Evolutionary conservation across 1,140 invertebrate species (phyloP).

Genomic region (Orchestia grillus): DNA sequence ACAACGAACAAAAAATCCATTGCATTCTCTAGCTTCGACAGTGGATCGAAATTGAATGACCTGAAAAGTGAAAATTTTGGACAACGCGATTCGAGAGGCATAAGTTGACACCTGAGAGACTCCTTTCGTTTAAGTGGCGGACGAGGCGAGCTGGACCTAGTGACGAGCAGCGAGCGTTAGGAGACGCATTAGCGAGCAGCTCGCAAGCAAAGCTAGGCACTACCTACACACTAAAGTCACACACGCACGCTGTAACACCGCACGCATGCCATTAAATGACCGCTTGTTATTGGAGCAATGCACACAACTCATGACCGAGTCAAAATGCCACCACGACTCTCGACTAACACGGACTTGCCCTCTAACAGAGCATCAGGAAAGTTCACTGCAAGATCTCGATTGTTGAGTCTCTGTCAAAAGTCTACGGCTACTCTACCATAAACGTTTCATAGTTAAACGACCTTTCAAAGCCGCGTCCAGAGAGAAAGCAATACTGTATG

Average conservation of each 20-base stretch:
- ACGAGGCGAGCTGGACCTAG: not conserved
- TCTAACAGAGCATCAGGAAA: not conserved
- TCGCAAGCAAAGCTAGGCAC: constrained; percentile 37
- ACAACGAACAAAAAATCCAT: not conserved
- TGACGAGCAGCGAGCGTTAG: not conserved
- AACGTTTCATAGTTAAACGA: not conserved
- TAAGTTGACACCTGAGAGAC: constrained; percentile 23
- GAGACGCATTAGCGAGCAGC: not conserved
- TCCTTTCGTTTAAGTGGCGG: constrained; percentile 38
- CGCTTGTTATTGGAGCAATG: not conserved
- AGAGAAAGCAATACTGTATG: not conserved
- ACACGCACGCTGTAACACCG: not conserved
- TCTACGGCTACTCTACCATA: not conserved
- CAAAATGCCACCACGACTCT: not conserved
- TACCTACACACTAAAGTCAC: constrained; percentile 13
- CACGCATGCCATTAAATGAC: not conserved
- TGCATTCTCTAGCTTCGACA: not conserved
- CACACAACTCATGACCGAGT: not conserved
- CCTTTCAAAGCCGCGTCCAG: not conserved
- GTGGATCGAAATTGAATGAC: not conserved
- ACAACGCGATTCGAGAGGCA: not conserved
- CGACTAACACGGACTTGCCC: not conserved
- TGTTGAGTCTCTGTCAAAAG: not conserved
- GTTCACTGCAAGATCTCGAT: not conserved
- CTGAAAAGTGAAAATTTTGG: not conserved